These are phyloP conservation scores for Drosophila villosipedis DNA, from an alignment of 2,888 invertebrate genomes.

Conservation along the genomic window DNA sequence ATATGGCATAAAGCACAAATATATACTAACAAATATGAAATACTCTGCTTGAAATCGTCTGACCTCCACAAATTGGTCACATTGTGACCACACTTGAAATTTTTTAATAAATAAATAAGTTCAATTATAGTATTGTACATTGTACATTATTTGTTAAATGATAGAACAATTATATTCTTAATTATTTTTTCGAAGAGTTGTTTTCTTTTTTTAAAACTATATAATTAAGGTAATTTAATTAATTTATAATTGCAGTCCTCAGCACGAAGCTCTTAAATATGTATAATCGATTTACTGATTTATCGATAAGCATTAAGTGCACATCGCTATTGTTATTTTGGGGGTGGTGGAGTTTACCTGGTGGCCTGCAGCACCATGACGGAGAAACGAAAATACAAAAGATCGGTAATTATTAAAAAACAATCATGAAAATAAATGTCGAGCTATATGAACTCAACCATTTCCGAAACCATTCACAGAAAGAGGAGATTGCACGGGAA, in stretches of 20 bases:
- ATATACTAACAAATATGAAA: neutral
- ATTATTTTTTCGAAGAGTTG: neutral
- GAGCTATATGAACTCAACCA: neutral
- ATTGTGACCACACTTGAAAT: neutral
- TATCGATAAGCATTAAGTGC: neutral
- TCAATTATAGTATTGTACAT: neutral
- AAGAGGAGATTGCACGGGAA: conserved; percentile 95
- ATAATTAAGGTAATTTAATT: neutral
- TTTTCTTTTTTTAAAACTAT: neutral
- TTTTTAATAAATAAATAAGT: neutral
- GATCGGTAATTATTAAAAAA: conserved; percentile 75
- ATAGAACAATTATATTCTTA: neutral
- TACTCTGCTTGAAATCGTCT: neutral
- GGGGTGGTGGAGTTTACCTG: conserved; percentile 18
- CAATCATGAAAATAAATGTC: neutral
- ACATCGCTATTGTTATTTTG: conserved; percentile 19
- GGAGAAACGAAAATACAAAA: conserved; percentile 82
- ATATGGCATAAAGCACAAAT: neutral
- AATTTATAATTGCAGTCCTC: neutral
- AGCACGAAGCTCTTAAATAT: too few relatives aligned
- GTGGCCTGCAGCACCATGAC: conserved; percentile 66
- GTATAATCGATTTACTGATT: neutral
- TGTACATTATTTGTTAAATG: neutral
- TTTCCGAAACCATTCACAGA: conserved; percentile 79
- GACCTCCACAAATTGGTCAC: neutral